phyloP scores from a whole-genome alignment of 2,888 invertebrate genomes.

The Aporophyla lueneburgensis region DNA sequence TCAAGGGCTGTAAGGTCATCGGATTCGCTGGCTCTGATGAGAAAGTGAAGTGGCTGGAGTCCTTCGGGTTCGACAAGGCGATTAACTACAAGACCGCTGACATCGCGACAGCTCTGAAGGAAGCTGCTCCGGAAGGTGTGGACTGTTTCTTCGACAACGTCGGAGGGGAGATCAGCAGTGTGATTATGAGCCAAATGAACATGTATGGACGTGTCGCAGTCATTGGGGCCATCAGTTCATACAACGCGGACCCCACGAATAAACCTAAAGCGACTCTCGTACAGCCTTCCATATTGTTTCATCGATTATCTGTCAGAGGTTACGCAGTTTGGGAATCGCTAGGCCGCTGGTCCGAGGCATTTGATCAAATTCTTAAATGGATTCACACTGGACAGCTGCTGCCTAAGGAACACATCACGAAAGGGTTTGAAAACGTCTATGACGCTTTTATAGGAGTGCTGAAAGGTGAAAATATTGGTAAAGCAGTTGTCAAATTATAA shows the following conservation, averaged over 20 bases:
- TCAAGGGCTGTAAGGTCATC: constrained; percentile 92
- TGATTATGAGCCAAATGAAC: constrained; percentile 91
- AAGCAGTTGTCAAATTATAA: constrained; percentile 92
- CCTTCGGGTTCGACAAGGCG: constrained; percentile 92
- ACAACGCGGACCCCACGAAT: constrained; percentile 73
- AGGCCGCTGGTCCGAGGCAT: constrained; percentile 91
- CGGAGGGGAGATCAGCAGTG: constrained; percentile 91
- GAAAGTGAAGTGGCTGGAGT: constrained; percentile 86
- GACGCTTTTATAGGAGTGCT: constrained; percentile 92
- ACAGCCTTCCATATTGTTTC: constrained; percentile 89
- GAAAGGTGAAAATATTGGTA: constrained; percentile 92
- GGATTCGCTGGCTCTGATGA: constrained; percentile 92
- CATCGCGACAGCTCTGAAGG: constrained; percentile 88
- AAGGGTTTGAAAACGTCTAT: constrained; percentile 93
- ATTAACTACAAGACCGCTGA: constrained; percentile 93
- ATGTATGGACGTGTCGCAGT: constrained; percentile 90
- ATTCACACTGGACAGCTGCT: constrained; percentile 92
- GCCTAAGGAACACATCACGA: constrained; percentile 92
- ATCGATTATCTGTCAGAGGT: constrained; percentile 92
- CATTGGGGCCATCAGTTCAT: constrained; percentile 80
- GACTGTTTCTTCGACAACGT: constrained; percentile 95
- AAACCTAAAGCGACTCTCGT: constrained; percentile 82
- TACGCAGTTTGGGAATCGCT: constrained; percentile 89
- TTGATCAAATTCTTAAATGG: constrained; percentile 90
- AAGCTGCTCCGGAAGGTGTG: constrained; percentile 90